Evolutionary conservation across 1,140 invertebrate species (phyloP).

Genomic region (Heliconius hewitsoni): DNA sequence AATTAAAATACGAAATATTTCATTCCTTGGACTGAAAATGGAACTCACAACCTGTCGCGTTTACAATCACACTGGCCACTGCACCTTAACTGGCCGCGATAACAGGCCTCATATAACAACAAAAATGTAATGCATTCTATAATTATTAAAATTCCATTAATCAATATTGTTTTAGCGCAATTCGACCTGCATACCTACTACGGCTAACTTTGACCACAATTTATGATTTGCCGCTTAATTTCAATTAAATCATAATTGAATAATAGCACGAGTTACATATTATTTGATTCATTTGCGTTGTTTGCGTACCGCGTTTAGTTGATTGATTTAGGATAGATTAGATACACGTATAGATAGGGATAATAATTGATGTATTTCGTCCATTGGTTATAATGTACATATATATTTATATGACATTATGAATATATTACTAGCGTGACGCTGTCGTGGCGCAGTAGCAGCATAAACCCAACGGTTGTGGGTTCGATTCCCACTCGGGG

Average conservation of each 20-base stretch:
- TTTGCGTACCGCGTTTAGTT: constrained; percentile 11
- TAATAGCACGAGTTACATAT: constrained; percentile 20
- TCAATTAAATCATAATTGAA: constrained; percentile 22
- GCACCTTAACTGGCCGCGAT: too few species aligned
- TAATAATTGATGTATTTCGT: not conserved
- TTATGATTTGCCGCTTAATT: constrained; percentile 14
- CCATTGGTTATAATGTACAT: not conserved
- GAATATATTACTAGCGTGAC: too few species aligned
- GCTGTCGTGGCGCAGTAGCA: too few species aligned
- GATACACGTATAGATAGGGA: not conserved
- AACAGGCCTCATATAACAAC: not conserved
- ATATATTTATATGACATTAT: too few species aligned
- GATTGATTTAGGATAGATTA: constrained; percentile 3
- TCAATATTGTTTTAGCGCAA: constrained; percentile 6
- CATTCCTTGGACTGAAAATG: too few species aligned
- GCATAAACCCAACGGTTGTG: too few species aligned
- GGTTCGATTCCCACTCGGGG: too few species aligned
- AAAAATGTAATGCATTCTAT: not conserved
- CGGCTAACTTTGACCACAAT: not conserved
- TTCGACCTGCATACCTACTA: constrained; percentile 1
- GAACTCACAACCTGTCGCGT: too few species aligned
- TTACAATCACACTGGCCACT: too few species aligned
- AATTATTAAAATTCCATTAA: not conserved
- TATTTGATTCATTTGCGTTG: constrained; percentile 24
- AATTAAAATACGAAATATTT: too few species aligned